Evolutionary conservation across 2,888 invertebrate species (phyloP).

Genomic region (Melieria picta): DNA sequence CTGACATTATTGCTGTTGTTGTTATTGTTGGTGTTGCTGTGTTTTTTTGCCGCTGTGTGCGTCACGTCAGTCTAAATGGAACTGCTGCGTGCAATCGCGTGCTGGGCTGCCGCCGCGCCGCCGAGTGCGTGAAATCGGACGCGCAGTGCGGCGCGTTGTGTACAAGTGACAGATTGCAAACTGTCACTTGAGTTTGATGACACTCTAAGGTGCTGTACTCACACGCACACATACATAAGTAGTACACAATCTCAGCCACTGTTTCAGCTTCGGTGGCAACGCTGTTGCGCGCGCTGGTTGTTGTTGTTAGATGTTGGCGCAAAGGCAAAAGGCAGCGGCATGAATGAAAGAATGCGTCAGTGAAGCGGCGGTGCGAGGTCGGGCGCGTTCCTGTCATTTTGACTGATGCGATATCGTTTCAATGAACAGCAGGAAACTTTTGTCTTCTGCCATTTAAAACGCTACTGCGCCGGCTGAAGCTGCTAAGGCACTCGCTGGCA

Average conservation of each 20-base stretch:
- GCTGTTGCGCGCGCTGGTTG: neutral
- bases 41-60: neutral
- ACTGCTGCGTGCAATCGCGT: slow-evolving; percentile 33
- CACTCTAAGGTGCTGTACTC: slow-evolving; percentile 31
- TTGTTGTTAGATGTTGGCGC: neutral
- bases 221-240: neutral
- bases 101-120: slow-evolving; percentile 5
- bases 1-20: neutral
- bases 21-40: no score
- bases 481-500: slow-evolving; percentile 4
- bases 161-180: slow-evolving; percentile 37
- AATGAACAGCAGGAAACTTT: slow-evolving; percentile 41
- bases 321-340: neutral
- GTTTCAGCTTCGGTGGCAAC: neutral
- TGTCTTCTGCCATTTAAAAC: slow-evolving; percentile 27
- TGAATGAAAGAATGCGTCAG: neutral
- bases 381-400: slow-evolving; percentile 39
- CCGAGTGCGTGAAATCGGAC: slow-evolving; percentile 13
- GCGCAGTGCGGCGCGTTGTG: neutral
- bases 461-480: slow-evolving; percentile 18
- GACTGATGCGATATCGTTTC: slow-evolving; percentile 44
- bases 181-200: slow-evolving; percentile 38
- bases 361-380: neutral
- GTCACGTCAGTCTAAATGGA: neutral
- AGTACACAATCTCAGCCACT: no score